phyloP scores from a whole-genome alignment of 2,113 vertebrate genomes.

The Gila orcuttii region DNA sequence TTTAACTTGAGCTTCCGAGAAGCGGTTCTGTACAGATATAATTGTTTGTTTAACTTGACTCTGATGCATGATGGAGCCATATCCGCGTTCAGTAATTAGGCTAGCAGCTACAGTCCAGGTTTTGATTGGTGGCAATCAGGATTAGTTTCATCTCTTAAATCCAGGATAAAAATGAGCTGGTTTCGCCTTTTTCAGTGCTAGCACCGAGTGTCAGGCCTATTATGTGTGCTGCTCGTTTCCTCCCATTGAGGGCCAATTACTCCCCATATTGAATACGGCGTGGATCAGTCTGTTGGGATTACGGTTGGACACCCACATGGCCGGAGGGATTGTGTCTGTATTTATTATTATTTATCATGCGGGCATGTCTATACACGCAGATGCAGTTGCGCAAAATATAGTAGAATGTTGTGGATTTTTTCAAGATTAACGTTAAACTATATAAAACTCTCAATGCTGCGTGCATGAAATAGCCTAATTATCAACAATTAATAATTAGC shows the following conservation, averaged over 20 bases:
- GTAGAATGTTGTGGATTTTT: background rate
- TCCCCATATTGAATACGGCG: slow-evolving; percentile 25
- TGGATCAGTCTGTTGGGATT: slow-evolving; percentile 41
- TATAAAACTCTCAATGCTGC: background rate
- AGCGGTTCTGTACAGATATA: slow-evolving; percentile 58
- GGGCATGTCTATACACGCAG: too few relatives aligned
- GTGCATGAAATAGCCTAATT: background rate
- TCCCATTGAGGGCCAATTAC: slow-evolving; percentile 47
- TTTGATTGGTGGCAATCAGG: slow-evolving; percentile 40
- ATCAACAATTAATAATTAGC: too few relatives aligned
- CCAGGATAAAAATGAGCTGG: slow-evolving; percentile 13
- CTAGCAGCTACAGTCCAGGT: slow-evolving; percentile 48
- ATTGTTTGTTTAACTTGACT: slow-evolving; percentile 76
- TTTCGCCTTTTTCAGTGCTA: slow-evolving; percentile 10
- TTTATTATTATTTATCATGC: too few relatives aligned
- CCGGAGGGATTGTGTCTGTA: background rate
- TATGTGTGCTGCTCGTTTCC: slow-evolving; percentile 56
- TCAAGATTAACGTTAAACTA: background rate
- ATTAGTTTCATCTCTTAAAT: slow-evolving; percentile 36
- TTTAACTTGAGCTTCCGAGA: background rate
- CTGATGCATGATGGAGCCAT: slow-evolving; percentile 66
- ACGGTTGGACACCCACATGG: slow-evolving; percentile 41
- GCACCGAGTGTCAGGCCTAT: slow-evolving; percentile 25
- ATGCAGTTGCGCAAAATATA: background rate
- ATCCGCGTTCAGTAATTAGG: slow-evolving; percentile 70